A percentile compares a stretch with the other conserved stretches of the same genome.
These are phyloP conservation scores for Bergia puertoricense DNA, from an alignment of 92 coral and sea anemone genomes.

Conservation along the genomic window DNA sequence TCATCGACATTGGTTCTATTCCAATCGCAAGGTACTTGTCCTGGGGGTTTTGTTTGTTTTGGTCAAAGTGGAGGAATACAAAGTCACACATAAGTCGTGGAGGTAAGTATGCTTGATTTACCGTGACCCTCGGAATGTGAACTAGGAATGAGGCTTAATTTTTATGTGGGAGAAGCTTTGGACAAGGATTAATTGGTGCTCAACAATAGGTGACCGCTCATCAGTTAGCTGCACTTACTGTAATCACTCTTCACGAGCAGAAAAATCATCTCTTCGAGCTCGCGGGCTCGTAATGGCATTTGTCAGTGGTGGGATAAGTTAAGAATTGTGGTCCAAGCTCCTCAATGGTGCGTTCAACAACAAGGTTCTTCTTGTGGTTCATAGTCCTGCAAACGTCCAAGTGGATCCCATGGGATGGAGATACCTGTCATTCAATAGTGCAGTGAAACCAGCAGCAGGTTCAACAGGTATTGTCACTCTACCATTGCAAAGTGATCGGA, in stretches of 20 bases:
- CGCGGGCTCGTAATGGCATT: too few species aligned
- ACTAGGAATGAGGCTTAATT: not conserved
- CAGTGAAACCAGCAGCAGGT: constrained; percentile 40
- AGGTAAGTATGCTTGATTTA: not conserved
- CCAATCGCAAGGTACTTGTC: not conserved
- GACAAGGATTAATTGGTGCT: not conserved
- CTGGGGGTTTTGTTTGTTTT: not conserved
- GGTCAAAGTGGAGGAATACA: not conserved
- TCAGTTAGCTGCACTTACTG: not conserved
- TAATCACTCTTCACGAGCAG: too few species aligned
- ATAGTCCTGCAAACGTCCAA: constrained; percentile 23
- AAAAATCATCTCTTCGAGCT: not conserved
- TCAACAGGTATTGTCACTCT: constrained; percentile 47
- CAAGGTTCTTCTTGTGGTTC: not conserved
- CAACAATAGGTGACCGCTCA: not conserved
- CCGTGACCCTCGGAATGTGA: not conserved
- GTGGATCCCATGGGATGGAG: constrained; percentile 30
- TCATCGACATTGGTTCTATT: not conserved
- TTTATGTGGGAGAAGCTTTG: not conserved
- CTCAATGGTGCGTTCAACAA: too few species aligned
- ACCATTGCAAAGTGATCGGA: constrained; percentile 16
- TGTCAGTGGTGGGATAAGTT: not conserved
- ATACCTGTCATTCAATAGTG: not conserved
- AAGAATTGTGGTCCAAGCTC: not conserved
- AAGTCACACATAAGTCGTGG: not conserved